A percentile compares a stretch with the other conserved stretches of the same genome.
phyloP scores from a whole-genome alignment of 1,140 invertebrate species.

The Aphelenchoides fujianensis region DNA sequence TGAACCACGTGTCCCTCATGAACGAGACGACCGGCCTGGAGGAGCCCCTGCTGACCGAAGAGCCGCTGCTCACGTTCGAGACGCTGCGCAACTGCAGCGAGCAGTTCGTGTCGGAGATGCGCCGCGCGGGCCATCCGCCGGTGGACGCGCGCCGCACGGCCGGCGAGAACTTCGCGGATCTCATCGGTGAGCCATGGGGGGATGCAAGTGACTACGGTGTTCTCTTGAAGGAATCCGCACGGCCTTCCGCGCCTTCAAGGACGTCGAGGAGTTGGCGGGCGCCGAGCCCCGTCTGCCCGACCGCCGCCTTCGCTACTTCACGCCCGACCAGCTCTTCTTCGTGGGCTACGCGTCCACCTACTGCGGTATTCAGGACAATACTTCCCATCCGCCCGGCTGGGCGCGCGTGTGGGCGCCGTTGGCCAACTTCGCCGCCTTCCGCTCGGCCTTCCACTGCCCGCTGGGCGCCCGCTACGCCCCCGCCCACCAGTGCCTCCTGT shows the following conservation, averaged over 20 bases:
- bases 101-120: no score
- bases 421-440: neutral
- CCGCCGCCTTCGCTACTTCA: neutral
- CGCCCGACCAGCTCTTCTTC: neutral
- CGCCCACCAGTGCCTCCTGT: no score
- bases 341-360: neutral
- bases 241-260: neutral
- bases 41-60: no score
- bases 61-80: no score
- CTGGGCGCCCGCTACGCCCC: no score
- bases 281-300: neutral
- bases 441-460: neutral
- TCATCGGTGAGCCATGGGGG: no score
- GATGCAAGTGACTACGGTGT: no score
- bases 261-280: neutral
- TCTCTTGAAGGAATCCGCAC: neutral
- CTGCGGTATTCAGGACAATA: neutral
- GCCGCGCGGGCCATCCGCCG: no score
- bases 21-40: no score
- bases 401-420: neutral
- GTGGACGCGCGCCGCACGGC: neutral
- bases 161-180: neutral
- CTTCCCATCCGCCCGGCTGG: neutral
- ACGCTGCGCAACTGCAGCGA: no score
- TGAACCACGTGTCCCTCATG: no score